Percentiles rank a stretch among this genome's conserved stretches.
phyloP scores from a whole-genome alignment of 2,113 vertebrate species.

The Columba janthina region DNA sequence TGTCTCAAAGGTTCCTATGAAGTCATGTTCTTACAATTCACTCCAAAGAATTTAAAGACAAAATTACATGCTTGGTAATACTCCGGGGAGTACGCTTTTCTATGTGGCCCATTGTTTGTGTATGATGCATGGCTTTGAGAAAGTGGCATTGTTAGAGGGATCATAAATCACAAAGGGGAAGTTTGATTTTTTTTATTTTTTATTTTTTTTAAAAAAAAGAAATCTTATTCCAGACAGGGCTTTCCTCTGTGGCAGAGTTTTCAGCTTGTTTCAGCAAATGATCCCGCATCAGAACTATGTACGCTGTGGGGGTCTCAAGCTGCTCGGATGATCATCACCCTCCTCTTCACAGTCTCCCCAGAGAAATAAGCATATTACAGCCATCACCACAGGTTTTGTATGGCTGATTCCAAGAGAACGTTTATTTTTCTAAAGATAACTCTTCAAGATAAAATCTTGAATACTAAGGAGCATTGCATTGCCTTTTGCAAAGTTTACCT shows the following conservation, averaged over 20 bases:
- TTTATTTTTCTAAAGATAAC: slow-evolving; percentile 6
- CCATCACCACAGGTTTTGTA: neutral
- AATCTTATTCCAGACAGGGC: slow-evolving; percentile 13
- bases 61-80: slow-evolving; percentile 78
- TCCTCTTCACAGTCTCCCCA: neutral
- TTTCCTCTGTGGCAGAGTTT: slow-evolving; percentile 5
- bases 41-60: slow-evolving; percentile 76
- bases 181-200: neutral
- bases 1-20: slow-evolving; percentile 78
- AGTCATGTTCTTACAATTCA: slow-evolving; percentile 80
- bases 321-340: neutral
- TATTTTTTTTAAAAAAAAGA: neutral
- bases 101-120: slow-evolving; percentile 72
- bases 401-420: neutral
- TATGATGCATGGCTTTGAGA: slow-evolving; percentile 68
- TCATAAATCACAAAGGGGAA: slow-evolving; percentile 66
- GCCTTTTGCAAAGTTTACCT: neutral
- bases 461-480: neutral
- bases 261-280: neutral
- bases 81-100: slow-evolving; percentile 64
- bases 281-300: neutral
- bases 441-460: neutral
- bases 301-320: neutral
- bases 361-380: neutral
- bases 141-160: slow-evolving; percentile 70